Evolutionary conservation across 1,140 invertebrate genomes (phyloP), one percentile per base, ranked within the genome.

Genomic region (Contarinia nasturtii): DNA sequence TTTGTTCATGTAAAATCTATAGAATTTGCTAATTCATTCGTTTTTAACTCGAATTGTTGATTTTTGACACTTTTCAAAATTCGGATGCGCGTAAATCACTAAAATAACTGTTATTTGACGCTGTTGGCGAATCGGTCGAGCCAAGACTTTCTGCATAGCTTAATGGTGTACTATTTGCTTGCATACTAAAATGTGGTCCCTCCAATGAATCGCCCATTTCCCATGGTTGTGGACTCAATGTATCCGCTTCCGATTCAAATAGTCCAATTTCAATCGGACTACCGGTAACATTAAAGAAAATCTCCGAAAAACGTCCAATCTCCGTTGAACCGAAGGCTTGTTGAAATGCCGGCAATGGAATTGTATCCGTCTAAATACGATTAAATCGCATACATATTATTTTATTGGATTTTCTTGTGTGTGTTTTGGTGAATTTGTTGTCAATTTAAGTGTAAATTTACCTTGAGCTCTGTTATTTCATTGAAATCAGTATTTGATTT

Each of bases 261-360:
- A 27, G 10, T 2, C 5, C n/a, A 3, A 18, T 15, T 18, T 48
- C 46, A 33, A 27, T 15, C 11, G 40, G 37, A 17, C 38, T 48
- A 15, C 40, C 46, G 5, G 38, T 14, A 34, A 40, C 33, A n/a
- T 19, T 48, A n/a, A 41, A 48, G 20, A 74, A 74, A 11, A 68
- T 69, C 50, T 73, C 72, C 5, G 71, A 71, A 52, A 82, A 83
- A 47, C 75, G 73, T 20, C 79, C 80, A 46, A 82, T 82, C 59
- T 82, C 80, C 20, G 79, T 82, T 1, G 79, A 81, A 14, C 79
- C 80, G 54, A 83, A 83, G 0, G 80, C 79, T 57, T 82, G 79
- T 51, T 80, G 77, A 49, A 82, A 83, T 1, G 79, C 79, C 0
- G 80, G 80, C 40, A 83, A 56, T 12, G 77, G 77, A 27, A 55